These are phyloP conservation scores for Osmerus mordax DNA, from an alignment of 2,113 vertebrate species.

Conservation along the genomic window DNA sequence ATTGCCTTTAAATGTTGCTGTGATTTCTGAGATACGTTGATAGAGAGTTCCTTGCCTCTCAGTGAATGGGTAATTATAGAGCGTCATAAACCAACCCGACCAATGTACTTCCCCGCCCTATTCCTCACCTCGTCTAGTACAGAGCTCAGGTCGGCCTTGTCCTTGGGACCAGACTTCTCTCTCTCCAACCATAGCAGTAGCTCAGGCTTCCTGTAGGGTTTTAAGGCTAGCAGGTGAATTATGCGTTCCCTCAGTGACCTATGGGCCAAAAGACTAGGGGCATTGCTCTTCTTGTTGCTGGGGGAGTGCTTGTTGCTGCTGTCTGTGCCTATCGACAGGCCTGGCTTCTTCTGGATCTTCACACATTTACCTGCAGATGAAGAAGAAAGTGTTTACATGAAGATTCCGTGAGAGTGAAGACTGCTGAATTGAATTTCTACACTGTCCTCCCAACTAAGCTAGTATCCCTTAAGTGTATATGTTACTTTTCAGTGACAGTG, in stretches of 20 bases:
- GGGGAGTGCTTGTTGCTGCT: constrained; percentile 70
- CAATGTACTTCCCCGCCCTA: too few relatives aligned
- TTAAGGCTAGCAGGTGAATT: constrained; percentile 72
- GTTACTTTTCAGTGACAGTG: constrained; percentile 1
- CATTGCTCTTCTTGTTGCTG: constrained; percentile 65
- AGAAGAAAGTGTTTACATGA: neutral
- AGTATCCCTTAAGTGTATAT: neutral
- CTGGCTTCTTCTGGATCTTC: constrained; percentile 66
- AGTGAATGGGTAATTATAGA: too few relatives aligned
- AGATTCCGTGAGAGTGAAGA: neutral
- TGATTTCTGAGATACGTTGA: neutral
- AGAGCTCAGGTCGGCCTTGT: constrained; percentile 65
- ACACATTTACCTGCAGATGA: constrained; percentile 64
- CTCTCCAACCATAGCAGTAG: constrained; percentile 71
- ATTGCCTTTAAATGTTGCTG: constrained; percentile 3
- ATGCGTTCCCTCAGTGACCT: constrained; percentile 68
- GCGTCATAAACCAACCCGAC: too few relatives aligned
- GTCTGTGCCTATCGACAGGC: constrained; percentile 47
- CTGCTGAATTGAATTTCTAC: neutral
- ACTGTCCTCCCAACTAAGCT: neutral
- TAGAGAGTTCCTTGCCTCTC: neutral
- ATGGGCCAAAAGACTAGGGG: constrained; percentile 58
- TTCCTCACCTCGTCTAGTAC: constrained; percentile 73
- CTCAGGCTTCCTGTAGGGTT: constrained; percentile 72
- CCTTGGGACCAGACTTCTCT: constrained; percentile 61